Evolutionary conservation across 2,888 invertebrate genomes (phyloP), one percentile per base, ranked within the genome.

Genomic region (Omphaloscelis lunosa): DNA sequence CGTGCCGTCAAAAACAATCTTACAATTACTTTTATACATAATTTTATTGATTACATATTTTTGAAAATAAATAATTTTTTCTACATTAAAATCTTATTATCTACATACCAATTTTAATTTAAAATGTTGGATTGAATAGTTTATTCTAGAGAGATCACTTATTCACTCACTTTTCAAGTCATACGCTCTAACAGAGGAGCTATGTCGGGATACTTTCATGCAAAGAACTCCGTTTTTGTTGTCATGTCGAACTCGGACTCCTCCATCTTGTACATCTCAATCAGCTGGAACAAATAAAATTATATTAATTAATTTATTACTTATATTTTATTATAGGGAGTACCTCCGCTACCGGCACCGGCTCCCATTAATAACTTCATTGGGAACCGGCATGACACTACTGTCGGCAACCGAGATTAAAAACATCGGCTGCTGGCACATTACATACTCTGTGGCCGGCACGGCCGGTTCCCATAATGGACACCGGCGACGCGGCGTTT

Each of bases 191-290:
- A 82, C 75, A 96, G 87, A 0, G 95, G 94, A 91, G 96, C 96
- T 81, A 96, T 93, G 90, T 96, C 95, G 34, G 96, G 96, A 75
- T 95, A 96, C 91, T 96, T 97, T 98, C 97, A 99, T 96, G 98
- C 99, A 97, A 98, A 99, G 96, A 99, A 99, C 95, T 99, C 99
- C 89, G 98, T 97, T 96, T 98, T 99, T 93, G 98, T 98, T 91
- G 98, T 98, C 97, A 99, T 97, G 92, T 98, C 98, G 95, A 98
- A 99, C 93, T 99, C 99, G 88, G 98, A 97, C 93, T 99, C 99
- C 95, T 99, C 99, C 97, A 99, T 98, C 96, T 99, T 99, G 97
- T 99, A 99, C 98, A 99, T 98, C 94, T 99, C 99, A 94, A 99
- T 98, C 92, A 99, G 97, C 98, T 98, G 97, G 59, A 89, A 97